phyloP scores from a whole-genome alignment of 1,140 invertebrate species.

The Zaprionus tsacasi region DNA sequence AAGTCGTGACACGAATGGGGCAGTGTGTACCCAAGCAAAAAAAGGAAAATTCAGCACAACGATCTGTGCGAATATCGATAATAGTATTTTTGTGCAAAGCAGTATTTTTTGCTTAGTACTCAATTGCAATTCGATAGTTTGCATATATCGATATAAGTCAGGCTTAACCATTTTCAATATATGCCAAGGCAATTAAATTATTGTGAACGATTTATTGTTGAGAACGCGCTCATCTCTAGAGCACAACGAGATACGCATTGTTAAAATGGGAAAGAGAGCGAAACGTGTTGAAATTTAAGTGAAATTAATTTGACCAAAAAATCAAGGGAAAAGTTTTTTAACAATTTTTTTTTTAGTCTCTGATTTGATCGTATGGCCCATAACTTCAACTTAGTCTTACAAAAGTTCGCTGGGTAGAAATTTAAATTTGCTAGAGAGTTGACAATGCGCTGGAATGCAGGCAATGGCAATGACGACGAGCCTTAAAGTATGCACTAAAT shows the following conservation, averaged over 20 bases:
- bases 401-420: background rate
- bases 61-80: background rate
- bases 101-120: background rate
- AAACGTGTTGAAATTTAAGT: constrained; percentile 63
- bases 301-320: constrained; percentile 68
- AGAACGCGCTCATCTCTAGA: background rate
- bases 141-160: background rate
- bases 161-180: too few species aligned
- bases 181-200: too few species aligned
- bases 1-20: background rate
- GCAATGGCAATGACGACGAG: too few species aligned
- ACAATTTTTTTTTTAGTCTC: constrained; percentile 34
- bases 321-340: constrained; percentile 57
- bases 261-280: background rate
- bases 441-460: too few species aligned
- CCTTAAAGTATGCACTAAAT: too few species aligned
- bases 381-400: background rate
- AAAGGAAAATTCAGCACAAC: too few species aligned
- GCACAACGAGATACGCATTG: background rate
- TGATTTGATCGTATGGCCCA: constrained; percentile 43
- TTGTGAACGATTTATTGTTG: background rate
- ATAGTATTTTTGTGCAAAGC: too few species aligned
- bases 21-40: background rate
- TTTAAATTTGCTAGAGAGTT: background rate
- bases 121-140: background rate